Conservation (phyloP, 2,113 vertebrate species). For the Rutilus rutilus region DNA sequence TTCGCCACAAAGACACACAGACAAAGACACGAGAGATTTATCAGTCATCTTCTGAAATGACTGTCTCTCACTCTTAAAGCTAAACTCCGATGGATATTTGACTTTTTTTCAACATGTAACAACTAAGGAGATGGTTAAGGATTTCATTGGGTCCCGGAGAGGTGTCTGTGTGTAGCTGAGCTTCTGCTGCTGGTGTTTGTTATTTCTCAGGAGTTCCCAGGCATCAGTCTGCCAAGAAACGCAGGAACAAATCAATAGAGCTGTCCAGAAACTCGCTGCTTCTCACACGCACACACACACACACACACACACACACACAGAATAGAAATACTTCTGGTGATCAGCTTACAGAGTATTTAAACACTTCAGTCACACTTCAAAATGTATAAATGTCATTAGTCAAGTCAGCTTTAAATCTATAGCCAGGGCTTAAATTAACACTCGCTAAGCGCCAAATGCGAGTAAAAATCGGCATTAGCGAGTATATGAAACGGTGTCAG, state of each 20-base stretch:
- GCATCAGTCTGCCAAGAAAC: not conserved
- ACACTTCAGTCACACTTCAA: not conserved
- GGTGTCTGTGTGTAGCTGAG: not conserved
- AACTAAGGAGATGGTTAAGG: not conserved
- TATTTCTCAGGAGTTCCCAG: conserved; percentile 9
- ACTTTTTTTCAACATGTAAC: no score
- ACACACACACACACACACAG: not conserved
- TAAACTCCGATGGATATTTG: not conserved
- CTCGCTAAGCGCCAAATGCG: no score
- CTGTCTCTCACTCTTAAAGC: not conserved
- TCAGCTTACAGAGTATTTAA: not conserved
- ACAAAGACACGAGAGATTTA: not conserved
- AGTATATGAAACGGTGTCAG: no score
- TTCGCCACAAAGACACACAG: not conserved
- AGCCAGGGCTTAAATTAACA: no score
- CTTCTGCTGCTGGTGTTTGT: not conserved
- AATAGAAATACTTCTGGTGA: not conserved
- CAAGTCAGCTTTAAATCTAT: no score
- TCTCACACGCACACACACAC: not conserved
- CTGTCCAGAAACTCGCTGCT: not conserved
- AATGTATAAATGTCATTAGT: not conserved
- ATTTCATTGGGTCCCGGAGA: not conserved
- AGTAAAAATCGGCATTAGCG: no score
- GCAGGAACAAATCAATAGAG: conserved; percentile 19
- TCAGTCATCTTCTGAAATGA: not conserved